Percentiles rank a stretch among this genome's conserved stretches.
Conservation (phyloP, 2,888 invertebrate species). For the Noctuana brunneofusca region DNA sequence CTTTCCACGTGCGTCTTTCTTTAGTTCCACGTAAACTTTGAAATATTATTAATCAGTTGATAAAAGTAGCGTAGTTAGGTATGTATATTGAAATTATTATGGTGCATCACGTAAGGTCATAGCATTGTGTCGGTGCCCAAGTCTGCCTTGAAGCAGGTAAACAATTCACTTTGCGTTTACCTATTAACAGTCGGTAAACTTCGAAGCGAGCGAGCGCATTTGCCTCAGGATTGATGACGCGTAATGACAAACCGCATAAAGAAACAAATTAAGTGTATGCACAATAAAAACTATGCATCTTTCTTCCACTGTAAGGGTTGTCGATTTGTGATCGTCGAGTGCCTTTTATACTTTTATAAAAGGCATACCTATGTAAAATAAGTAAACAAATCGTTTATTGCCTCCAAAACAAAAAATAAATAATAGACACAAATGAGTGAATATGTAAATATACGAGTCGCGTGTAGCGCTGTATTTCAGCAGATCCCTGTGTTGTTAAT, state of each 20-base stretch:
- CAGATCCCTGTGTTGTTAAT: too few species aligned
- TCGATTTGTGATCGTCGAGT: neutral
- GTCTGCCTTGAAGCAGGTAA: slow-evolving; percentile 31
- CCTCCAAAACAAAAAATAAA: too few species aligned
- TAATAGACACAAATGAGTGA: too few species aligned
- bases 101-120: slow-evolving; percentile 10
- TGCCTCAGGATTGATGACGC: slow-evolving; percentile 34
- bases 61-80: neutral
- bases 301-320: slow-evolving; percentile 26
- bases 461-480: too few species aligned
- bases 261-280: slow-evolving; percentile 33
- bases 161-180: slow-evolving; percentile 37
- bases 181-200: slow-evolving; percentile 36
- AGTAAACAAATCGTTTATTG: too few species aligned
- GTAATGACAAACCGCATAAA: slow-evolving; percentile 34
- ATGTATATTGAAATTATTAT: neutral
- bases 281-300: slow-evolving; percentile 34
- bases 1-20: too few species aligned
- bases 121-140: slow-evolving; percentile 14
- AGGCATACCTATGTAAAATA: too few species aligned
- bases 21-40: too few species aligned
- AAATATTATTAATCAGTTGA: too few species aligned
- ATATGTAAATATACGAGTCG: too few species aligned
- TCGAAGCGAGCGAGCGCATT: slow-evolving; percentile 30
- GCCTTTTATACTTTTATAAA: neutral